Base-by-base conservation (phyloP, 1,140 invertebrate species). In the Neuroterus valhalla region DNA sequence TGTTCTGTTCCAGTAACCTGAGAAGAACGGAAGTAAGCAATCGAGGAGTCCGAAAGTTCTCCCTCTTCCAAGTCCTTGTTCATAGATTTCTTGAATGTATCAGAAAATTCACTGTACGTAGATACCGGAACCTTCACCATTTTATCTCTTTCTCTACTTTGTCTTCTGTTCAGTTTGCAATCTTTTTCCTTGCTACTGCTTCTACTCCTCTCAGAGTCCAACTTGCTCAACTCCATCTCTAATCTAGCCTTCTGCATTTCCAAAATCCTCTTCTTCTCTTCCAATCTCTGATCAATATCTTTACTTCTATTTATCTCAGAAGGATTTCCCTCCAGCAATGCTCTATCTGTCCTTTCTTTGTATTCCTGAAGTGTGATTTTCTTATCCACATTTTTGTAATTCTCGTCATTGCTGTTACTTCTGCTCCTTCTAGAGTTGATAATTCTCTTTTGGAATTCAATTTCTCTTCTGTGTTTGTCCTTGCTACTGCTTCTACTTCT, bases 231-330 rank as follows among this genome's bases (percentile, higher is more conserved):
- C 31, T 38, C 31, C 31, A 38, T 38, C 1, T 38, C 31, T 5
- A 38, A 38, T 38, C 31, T 8, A 3, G 31, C 43, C 26, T 38
- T 31, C 66, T 67, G 38, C 15, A n/a, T 38, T 38, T 67, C 26
- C 45, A 17, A 12, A n/a, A 17, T 68, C 44, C 31, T 48, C 31
- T 50, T 73, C 66, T 45, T 31, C n/a, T 46, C 23, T 67, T 17
- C 43, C 66, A 12, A 26, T 15, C 6, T 66, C 48, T 72, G n/a
- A 50, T 38, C 42, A 3, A 26, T 23, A 19, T 26, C 66, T 42
- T 26, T n/a, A 23, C n/a, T 66, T 26, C 26, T 38, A 21, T 2
- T 23, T 14, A 38, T 19, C 21, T 66, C 31, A 3, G 31, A 38
- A 1, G 31, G 10, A 38, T 26, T 21, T 23, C 55, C 31, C 66